Evolutionary conservation across 1,140 invertebrate species (phyloP).

Genomic region (Bombyx mori): DNA sequence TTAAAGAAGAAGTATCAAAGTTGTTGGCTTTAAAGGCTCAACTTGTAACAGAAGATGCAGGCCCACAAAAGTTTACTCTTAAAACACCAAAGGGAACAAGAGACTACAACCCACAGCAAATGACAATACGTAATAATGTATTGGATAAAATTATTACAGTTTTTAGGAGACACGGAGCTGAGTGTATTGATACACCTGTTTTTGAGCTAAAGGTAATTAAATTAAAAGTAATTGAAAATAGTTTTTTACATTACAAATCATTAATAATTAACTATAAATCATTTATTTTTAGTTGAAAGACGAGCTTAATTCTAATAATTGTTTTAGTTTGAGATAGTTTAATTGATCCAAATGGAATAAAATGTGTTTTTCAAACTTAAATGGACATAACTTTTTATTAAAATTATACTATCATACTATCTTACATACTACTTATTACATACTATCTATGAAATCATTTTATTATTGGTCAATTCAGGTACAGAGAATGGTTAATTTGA

Average conservation of each 20-base stretch:
- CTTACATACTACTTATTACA: background rate
- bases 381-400: too few relatives aligned
- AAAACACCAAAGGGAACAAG: conserved; percentile 97
- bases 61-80: conserved; percentile 83
- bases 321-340: too few relatives aligned
- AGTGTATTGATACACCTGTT: conserved; percentile 98
- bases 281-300: conserved; percentile 1
- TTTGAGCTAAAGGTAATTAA: conserved; percentile 93
- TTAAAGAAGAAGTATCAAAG: conserved; percentile 83
- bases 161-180: conserved; percentile 98
- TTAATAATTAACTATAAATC: background rate
- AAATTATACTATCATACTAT: background rate
- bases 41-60: conserved; percentile 72
- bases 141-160: conserved; percentile 90
- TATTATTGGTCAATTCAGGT: too few relatives aligned
- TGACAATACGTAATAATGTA: conserved; percentile 92
- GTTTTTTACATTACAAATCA: conserved; percentile 2
- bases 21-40: conserved; percentile 85
- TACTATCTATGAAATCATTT: too few relatives aligned
- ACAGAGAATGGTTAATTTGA: too few relatives aligned
- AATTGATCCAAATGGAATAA: too few relatives aligned
- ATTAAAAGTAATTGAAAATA: background rate
- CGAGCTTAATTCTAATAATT: too few relatives aligned
- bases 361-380: too few relatives aligned
- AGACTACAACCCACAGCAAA: conserved; percentile 95